Evolutionary conservation across 2,113 vertebrate species (phyloP).

Genomic region (Melanostigma gelatinosum): DNA sequence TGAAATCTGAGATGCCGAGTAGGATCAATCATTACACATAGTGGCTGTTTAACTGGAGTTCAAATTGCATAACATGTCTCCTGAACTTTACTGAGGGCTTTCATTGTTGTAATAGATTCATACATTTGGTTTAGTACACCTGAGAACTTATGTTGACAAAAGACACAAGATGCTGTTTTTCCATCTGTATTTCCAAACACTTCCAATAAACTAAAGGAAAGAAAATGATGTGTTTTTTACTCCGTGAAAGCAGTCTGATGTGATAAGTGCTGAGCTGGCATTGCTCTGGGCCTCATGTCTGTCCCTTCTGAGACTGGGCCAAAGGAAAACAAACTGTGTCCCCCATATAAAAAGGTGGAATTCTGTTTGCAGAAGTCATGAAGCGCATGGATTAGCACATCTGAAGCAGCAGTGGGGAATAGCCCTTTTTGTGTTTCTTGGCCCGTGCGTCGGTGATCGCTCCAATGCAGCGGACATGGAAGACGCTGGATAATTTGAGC

Average conservation of each 20-base stretch:
- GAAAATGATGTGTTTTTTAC: background rate
- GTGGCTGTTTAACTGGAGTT: background rate
- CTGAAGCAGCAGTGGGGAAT: constrained; percentile 63
- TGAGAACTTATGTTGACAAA: background rate
- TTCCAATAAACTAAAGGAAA: constrained; percentile 1
- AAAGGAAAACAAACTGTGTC: constrained; percentile 69
- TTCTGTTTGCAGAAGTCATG: constrained; percentile 78
- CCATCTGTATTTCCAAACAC: background rate
- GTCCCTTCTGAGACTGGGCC: constrained; percentile 59
- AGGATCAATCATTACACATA: constrained; percentile 7
- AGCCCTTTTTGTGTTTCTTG: constrained; percentile 75
- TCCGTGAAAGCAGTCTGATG: constrained; percentile 36
- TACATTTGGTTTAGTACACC: background rate
- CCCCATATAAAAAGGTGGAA: constrained; percentile 72
- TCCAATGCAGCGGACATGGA: constrained; percentile 47
- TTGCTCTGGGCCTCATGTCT: constrained; percentile 60
- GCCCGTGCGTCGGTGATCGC: constrained; percentile 61
- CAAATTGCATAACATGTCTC: background rate
- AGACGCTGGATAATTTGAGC: constrained; percentile 33
- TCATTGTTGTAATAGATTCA: background rate
- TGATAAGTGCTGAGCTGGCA: constrained; percentile 56
- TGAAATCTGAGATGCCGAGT: constrained; percentile 23
- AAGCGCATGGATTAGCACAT: constrained; percentile 76
- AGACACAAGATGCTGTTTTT: background rate
- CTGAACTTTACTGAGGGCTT: background rate